Evolutionary conservation across 2,113 vertebrate species (phyloP).

Genomic region (Donacobius atricapilla): DNA sequence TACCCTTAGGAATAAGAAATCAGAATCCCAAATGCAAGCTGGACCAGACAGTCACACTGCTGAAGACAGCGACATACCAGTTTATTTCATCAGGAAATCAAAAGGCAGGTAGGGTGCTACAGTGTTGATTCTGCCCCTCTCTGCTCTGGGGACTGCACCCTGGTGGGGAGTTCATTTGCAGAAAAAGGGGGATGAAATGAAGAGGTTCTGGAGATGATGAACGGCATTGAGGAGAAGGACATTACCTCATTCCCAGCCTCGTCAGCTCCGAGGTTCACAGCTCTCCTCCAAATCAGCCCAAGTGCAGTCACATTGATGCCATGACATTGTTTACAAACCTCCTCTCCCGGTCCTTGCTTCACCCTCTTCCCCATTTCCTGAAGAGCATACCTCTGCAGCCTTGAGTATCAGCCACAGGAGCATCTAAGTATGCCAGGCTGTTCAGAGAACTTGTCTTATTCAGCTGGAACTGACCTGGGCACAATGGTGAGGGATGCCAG

Average conservation of each 20-base stretch:
- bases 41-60: not conserved
- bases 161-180: not conserved
- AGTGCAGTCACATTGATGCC: not conserved
- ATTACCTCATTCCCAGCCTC: not conserved
- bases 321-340: not conserved
- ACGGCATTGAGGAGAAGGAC: not conserved
- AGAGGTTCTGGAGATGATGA: not conserved
- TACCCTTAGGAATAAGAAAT: not conserved
- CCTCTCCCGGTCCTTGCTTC: not conserved
- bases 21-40: not conserved
- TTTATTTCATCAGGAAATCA: not conserved
- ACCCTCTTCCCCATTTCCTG: not conserved
- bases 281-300: not conserved
- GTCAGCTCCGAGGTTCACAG: accelerated
- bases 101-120: not conserved
- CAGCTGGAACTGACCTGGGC: not conserved
- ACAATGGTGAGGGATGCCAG: not conserved
- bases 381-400: not conserved
- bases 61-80: not conserved
- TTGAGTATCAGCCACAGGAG: not conserved
- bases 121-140: not conserved
- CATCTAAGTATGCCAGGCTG: not conserved
- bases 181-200: not conserved
- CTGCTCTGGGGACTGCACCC: not conserved
- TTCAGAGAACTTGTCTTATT: not conserved